A percentile compares a stretch with the other conserved stretches of the same genome.
Evolutionary conservation across 2,888 invertebrate genomes (phyloP).

Genomic region (Troides aeacus): DNA sequence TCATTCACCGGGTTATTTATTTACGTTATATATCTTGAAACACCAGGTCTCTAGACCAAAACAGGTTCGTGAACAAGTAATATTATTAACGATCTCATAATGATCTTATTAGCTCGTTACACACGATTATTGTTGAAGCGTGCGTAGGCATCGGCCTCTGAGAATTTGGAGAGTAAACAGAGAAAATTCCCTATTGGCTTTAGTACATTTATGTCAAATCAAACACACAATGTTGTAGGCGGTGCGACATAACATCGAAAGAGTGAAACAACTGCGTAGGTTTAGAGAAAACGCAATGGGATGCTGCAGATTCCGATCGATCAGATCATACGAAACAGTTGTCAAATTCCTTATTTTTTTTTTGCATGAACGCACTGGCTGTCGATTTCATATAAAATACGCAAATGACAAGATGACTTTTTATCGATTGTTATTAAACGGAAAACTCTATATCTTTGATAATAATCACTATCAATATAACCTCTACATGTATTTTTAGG

Average conservation of each 20-base stretch:
- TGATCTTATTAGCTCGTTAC: conserved; percentile 19
- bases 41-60: conserved; percentile 3
- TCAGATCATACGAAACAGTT: background rate
- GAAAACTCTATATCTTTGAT: too few species aligned
- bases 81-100: conserved; percentile 21
- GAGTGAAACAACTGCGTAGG: conserved; percentile 68
- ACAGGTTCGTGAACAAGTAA: conserved; percentile 14
- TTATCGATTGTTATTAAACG: too few species aligned
- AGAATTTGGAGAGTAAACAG: conserved; percentile 44
- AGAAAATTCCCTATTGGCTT: conserved; percentile 56
- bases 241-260: conserved; percentile 56
- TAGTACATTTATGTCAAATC: conserved; percentile 58
- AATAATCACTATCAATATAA: too few species aligned
- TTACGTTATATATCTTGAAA: background rate
- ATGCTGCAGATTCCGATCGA: conserved; percentile 33
- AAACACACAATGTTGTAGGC: conserved; percentile 61
- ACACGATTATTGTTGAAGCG: conserved; percentile 20
- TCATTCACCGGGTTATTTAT: background rate
- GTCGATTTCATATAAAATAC: too few species aligned
- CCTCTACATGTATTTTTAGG: too few species aligned
- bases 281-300: conserved; percentile 48
- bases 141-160: conserved; percentile 30
- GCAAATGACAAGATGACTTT: too few species aligned
- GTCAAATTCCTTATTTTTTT: too few species aligned
- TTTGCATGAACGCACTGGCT: too few species aligned